A percentile compares a stretch with the other conserved stretches of the same genome.
Conservation (phyloP, 2,797 vertebrate genomes). For the Pangasius krempfi region DNA sequence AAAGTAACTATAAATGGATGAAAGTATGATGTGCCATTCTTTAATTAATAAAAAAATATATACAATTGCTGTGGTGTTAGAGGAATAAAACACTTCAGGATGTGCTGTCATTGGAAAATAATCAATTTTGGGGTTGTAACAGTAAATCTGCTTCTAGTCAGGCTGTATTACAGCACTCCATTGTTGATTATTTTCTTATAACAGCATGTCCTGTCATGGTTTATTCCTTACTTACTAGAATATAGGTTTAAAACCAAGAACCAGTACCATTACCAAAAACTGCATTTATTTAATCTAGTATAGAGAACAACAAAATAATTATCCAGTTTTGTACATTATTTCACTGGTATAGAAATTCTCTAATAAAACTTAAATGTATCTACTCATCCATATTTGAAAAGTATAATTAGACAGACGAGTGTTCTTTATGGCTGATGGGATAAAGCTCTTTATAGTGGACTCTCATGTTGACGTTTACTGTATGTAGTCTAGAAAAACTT, state of each 20-base stretch:
- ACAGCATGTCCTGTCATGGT: background rate
- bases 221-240: background rate
- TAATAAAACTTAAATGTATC: background rate
- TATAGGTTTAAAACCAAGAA: background rate
- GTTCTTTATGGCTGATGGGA: background rate
- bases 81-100: background rate
- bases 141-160: background rate
- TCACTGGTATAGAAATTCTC: background rate
- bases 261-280: background rate
- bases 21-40: background rate
- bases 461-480: background rate
- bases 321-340: background rate
- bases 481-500: background rate
- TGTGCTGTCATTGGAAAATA: background rate
- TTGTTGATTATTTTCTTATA: background rate
- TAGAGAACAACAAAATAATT: background rate
- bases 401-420: background rate
- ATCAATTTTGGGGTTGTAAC: background rate
- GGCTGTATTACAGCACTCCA: background rate
- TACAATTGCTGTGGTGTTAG: background rate
- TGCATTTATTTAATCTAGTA: background rate
- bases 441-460: background rate
- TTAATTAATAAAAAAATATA: background rate
- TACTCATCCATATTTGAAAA: background rate
- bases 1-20: background rate